These are phyloP conservation scores for Cerastoderma edule DNA, from an alignment of 2,888 invertebrate species.

Conservation along the genomic window DNA sequence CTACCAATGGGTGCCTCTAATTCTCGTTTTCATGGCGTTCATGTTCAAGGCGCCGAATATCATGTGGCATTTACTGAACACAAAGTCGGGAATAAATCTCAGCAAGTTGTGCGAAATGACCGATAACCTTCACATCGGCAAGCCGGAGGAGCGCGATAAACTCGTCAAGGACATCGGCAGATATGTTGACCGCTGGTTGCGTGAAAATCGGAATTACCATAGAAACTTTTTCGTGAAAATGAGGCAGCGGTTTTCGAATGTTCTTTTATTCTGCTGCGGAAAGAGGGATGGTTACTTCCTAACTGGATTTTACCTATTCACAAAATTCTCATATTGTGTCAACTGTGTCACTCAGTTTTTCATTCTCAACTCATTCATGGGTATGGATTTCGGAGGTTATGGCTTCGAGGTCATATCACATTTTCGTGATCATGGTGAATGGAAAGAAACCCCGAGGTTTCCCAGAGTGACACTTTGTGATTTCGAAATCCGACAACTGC, in stretches of 20 bases:
- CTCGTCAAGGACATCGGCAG: slow-evolving; percentile 62
- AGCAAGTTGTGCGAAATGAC: slow-evolving; percentile 63
- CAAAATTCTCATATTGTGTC: slow-evolving; percentile 63
- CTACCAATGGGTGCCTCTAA: slow-evolving; percentile 84
- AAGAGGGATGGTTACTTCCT: slow-evolving; percentile 69
- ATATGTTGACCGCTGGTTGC: slow-evolving; percentile 70
- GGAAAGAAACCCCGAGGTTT: slow-evolving; percentile 67
- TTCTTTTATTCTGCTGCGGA: slow-evolving; percentile 65
- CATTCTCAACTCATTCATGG: slow-evolving; percentile 67
- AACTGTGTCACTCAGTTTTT: slow-evolving; percentile 71
- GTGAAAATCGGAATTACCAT: slow-evolving; percentile 67
- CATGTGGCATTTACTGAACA: slow-evolving; percentile 67
- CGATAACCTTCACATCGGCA: slow-evolving; percentile 56
- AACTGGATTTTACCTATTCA: slow-evolving; percentile 68
- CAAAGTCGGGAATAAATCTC: slow-evolving; percentile 66
- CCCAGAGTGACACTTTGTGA: slow-evolving; percentile 72
- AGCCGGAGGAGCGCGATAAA: slow-evolving; percentile 64
- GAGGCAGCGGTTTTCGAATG: slow-evolving; percentile 60
- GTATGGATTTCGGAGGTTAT: slow-evolving; percentile 65
- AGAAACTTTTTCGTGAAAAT: slow-evolving; percentile 59
- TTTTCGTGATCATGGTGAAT: slow-evolving; percentile 60
- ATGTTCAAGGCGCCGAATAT: slow-evolving; percentile 70
- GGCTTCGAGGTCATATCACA: slow-evolving; percentile 67
- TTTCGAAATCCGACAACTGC: slow-evolving; percentile 68
- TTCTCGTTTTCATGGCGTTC: slow-evolving; percentile 75